These are phyloP conservation scores for Heteropelma amictum DNA, from an alignment of 2,888 invertebrate genomes.

Conservation along the genomic window DNA sequence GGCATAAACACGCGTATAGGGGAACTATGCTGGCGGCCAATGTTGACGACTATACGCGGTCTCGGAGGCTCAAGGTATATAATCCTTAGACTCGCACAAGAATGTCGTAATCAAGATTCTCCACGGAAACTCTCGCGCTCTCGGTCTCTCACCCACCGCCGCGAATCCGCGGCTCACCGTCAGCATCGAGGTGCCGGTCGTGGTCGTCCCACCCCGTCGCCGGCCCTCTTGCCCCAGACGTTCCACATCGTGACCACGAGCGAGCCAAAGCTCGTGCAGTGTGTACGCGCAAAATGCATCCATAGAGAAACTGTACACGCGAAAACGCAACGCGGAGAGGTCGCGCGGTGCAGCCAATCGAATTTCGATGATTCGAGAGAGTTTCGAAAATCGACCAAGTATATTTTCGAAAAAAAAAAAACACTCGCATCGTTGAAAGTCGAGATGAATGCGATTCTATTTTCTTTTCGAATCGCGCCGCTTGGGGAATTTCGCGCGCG, in stretches of 20 bases:
- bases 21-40: conserved; percentile 4
- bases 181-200: conserved; percentile 23
- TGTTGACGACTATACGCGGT: conserved; percentile 37
- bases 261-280: conserved; percentile 10
- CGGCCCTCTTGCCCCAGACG: conserved; percentile 21
- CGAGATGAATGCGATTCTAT: no score
- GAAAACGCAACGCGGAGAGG: conserved; percentile 20
- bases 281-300: background rate
- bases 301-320: conserved; percentile 4
- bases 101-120: conserved; percentile 62
- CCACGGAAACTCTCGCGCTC: conserved; percentile 55
- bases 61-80: conserved; percentile 49
- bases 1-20: background rate
- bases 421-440: no score
- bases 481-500: no score
- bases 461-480: no score
- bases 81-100: conserved; percentile 53
- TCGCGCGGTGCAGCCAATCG: background rate
- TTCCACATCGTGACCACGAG: conserved; percentile 55
- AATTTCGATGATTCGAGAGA: no score
- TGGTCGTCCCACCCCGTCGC: background rate
- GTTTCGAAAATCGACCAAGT: no score
- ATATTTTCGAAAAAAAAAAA: no score
- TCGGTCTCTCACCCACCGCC: conserved; percentile 36
- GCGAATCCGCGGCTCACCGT: conserved; percentile 43